A percentile compares a stretch with the other conserved stretches of the same genome.
Conservation (phyloP, 2,888 invertebrate species). For the Odontomyia ornata region DNA sequence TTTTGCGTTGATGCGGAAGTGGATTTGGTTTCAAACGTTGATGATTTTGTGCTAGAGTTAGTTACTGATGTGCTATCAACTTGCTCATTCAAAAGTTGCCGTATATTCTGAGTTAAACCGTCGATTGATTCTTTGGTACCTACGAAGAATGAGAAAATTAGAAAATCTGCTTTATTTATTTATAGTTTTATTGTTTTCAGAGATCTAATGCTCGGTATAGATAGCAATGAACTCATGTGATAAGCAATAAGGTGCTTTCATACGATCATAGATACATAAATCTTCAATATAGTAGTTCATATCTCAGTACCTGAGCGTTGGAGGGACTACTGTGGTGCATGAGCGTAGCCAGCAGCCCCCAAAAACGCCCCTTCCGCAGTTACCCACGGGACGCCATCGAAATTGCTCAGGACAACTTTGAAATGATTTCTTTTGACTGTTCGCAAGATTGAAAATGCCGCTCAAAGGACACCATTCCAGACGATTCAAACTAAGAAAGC, state of each 20-base stretch:
- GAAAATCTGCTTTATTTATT: background rate
- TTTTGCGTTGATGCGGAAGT: background rate
- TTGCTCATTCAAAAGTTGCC: conserved; percentile 52
- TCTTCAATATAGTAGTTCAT: too few species aligned
- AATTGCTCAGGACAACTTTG: too few species aligned
- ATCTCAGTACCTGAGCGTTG: too few species aligned
- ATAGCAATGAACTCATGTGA: background rate
- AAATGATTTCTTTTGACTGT: too few species aligned
- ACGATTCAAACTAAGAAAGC: too few species aligned
- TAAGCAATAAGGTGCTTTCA: background rate
- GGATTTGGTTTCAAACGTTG: background rate
- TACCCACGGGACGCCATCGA: too few species aligned
- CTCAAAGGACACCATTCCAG: too few species aligned
- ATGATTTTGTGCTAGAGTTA: background rate
- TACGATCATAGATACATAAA: too few species aligned
- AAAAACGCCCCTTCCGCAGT: too few species aligned
- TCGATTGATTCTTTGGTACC: conserved; percentile 73
- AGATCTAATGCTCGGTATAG: background rate
- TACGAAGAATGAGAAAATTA: conserved; percentile 61
- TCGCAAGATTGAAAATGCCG: too few species aligned
- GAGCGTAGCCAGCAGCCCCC: too few species aligned
- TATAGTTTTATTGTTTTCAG: background rate
- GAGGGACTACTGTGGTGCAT: too few species aligned
- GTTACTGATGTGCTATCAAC: background rate
- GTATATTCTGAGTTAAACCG: conserved; percentile 71